Conservation (phyloP, 23 tunicate genomes). For the Halocynthia roretzi region DNA sequence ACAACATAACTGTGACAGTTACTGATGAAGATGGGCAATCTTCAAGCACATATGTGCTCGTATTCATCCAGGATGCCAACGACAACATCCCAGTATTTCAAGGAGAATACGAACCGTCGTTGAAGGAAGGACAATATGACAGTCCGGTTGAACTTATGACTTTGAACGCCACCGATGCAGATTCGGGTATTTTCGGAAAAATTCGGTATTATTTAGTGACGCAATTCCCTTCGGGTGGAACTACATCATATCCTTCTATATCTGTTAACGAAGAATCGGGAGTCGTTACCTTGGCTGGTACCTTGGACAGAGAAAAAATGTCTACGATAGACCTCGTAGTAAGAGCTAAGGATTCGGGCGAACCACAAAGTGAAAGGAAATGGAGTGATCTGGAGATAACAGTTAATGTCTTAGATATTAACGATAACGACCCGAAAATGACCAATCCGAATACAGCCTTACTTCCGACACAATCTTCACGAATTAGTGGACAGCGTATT, state of each 20-base stretch:
- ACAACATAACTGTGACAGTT: slow-evolving; percentile 6
- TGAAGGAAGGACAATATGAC: slow-evolving; percentile 41
- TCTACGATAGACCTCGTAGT: slow-evolving; percentile 29
- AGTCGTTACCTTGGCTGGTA: slow-evolving; percentile 32
- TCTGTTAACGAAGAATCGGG: slow-evolving; percentile 26
- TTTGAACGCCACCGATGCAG: slow-evolving; percentile 26
- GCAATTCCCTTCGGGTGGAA: neutral
- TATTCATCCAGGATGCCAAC: slow-evolving; percentile 33
- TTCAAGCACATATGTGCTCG: slow-evolving; percentile 17
- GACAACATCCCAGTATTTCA: slow-evolving; percentile 38
- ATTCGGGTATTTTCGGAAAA: slow-evolving; percentile 13
- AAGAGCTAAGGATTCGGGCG: slow-evolving; percentile 14
- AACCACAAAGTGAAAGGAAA: neutral
- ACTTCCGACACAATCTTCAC: neutral
- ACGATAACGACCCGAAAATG: slow-evolving; percentile 6
- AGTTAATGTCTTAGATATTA: slow-evolving; percentile 3
- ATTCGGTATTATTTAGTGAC: slow-evolving; percentile 11
- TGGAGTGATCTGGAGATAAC: neutral
- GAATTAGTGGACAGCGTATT: neutral
- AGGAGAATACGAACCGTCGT: neutral
- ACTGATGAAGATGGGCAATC: slow-evolving; percentile 1
- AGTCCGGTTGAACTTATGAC: slow-evolving; percentile 19
- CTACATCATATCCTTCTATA: slow-evolving; percentile 1
- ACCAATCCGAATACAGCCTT: slow-evolving; percentile 5
- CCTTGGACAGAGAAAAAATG: slow-evolving; percentile 50